These are phyloP conservation scores for Rhynchophorus ferrugineus DNA, from an alignment of 1,140 invertebrate species.

Conservation along the genomic window DNA sequence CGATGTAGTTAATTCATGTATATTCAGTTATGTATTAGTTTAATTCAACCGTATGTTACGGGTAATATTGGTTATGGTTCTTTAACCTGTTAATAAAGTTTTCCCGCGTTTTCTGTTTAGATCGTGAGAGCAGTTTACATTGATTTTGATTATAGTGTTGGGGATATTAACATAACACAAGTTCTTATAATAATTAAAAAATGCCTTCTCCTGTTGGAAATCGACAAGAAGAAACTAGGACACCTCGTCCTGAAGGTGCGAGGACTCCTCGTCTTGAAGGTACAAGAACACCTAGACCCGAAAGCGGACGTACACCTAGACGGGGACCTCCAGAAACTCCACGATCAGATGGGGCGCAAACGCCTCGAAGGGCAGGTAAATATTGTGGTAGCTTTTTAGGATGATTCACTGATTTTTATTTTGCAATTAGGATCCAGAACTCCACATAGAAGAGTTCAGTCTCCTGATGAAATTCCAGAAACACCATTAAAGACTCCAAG, in stretches of 20 bases:
- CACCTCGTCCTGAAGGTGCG: conserved; percentile 7
- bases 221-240: too few species aligned
- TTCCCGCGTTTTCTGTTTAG: too few species aligned
- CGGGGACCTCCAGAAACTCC: conserved; percentile 1
- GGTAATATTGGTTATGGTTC: too few species aligned
- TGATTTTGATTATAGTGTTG: too few species aligned
- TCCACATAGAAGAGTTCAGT: conserved; percentile 15
- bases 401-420: not conserved
- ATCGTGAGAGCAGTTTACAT: too few species aligned
- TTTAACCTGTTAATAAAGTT: too few species aligned
- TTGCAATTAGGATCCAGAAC: conserved; percentile 14
- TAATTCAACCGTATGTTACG: too few species aligned
- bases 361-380: conserved; percentile 7
- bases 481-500: conserved; percentile 26
- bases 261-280: conserved; percentile 10
- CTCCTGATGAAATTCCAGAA: conserved; percentile 19
- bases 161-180: too few species aligned
- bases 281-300: conserved; percentile 7
- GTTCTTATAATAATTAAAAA: too few species aligned
- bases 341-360: conserved; percentile 3
- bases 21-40: too few species aligned
- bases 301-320: conserved; percentile 11
- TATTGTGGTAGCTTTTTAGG: not conserved
- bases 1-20: too few species aligned
- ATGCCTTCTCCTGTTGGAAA: conserved; percentile 12